These are phyloP conservation scores for Pitta sordida DNA, from an alignment of 2,113 vertebrate genomes.

Conservation along the genomic window DNA sequence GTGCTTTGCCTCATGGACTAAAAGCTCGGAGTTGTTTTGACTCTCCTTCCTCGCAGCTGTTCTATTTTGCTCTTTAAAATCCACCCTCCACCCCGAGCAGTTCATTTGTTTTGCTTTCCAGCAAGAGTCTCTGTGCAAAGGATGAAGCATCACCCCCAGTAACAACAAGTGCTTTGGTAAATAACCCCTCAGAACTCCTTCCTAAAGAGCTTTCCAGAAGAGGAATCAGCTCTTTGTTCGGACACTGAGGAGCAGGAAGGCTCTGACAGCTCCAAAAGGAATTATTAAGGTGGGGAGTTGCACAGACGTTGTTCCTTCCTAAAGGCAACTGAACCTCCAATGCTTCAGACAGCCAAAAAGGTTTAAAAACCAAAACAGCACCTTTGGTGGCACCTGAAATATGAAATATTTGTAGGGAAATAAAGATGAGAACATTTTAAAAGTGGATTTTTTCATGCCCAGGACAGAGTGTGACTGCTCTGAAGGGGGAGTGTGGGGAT, in stretches of 20 bases:
- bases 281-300: background rate
- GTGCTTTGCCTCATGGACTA: background rate
- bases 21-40: rapidly evolving
- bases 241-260: background rate
- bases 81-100: background rate
- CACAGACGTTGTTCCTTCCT: background rate
- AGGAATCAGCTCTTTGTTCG: background rate
- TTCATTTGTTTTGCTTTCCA: background rate
- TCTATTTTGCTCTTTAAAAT: background rate
- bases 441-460: background rate
- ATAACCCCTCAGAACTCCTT: background rate
- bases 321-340: background rate
- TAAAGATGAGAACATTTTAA: background rate
- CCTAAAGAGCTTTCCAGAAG: background rate
- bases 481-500: too few relatives aligned
- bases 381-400: background rate
- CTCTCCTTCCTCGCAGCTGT: background rate
- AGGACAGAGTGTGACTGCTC: background rate
- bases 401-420: background rate
- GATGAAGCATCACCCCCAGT: background rate
- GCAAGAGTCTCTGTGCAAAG: background rate
- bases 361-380: background rate
- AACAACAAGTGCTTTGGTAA: background rate
- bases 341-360: rapidly evolving
- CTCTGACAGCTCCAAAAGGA: background rate